Evolutionary conservation across 2,113 vertebrate genomes (phyloP).

Genomic region (Indri indri): DNA sequence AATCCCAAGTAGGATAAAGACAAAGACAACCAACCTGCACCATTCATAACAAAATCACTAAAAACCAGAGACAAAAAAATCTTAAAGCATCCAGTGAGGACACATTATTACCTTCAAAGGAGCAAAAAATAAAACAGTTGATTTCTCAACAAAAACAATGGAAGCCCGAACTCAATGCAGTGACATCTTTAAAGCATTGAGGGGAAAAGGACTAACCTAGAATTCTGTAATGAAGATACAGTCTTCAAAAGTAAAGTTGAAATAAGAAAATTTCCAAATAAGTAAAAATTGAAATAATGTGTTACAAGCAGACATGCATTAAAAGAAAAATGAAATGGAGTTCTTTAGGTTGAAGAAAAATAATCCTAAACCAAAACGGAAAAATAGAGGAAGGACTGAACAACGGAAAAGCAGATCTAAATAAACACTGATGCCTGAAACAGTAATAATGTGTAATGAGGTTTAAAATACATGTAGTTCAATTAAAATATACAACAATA

Average conservation of each 20-base stretch:
- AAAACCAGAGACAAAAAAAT: background rate
- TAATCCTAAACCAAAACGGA: background rate
- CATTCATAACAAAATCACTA: background rate
- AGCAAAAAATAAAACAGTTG: background rate
- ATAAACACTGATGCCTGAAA: background rate
- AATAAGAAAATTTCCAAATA: background rate
- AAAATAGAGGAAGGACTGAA: background rate
- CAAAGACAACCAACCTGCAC: background rate
- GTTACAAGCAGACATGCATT: background rate
- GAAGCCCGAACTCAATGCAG: background rate
- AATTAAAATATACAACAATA: background rate
- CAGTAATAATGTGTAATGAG: background rate
- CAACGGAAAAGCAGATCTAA: background rate
- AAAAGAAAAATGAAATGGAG: background rate
- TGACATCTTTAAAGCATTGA: background rate
- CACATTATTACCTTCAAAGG: background rate
- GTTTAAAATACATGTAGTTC: background rate
- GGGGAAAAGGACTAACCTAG: background rate
- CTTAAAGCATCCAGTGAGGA: background rate
- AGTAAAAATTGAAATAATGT: background rate
- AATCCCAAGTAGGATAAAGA: background rate
- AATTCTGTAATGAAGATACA: background rate
- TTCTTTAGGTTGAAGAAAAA: background rate
- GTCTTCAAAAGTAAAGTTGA: background rate
- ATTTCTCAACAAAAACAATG: background rate